These are phyloP conservation scores for Masnerella sp. DNA, from an alignment of 2,888 invertebrate genomes.

Conservation along the genomic window DNA sequence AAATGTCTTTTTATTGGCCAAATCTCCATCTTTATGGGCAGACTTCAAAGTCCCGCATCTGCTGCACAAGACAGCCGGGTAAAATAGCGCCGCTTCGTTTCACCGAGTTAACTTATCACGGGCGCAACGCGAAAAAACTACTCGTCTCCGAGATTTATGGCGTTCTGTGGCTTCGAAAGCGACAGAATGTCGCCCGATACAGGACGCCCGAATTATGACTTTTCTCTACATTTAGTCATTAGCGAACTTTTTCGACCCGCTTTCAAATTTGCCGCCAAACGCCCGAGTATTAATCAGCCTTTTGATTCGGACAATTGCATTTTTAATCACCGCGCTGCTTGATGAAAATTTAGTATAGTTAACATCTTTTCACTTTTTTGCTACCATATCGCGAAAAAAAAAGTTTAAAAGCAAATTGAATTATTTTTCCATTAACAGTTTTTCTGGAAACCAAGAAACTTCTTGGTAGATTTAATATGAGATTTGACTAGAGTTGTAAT, in stretches of 20 bases:
- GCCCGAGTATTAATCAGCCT: slow-evolving; percentile 21
- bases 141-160: slow-evolving; percentile 58
- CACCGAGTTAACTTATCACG: slow-evolving; percentile 59
- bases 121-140: slow-evolving; percentile 18
- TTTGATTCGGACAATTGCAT: neutral
- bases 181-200: slow-evolving; percentile 58
- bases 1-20: slow-evolving; percentile 52
- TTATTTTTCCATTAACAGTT: too few relatives aligned
- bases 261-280: slow-evolving; percentile 28
- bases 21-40: slow-evolving; percentile 58
- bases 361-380: too few relatives aligned
- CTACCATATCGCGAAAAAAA: too few relatives aligned
- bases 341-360: neutral
- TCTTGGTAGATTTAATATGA: too few relatives aligned
- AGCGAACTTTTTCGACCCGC: slow-evolving; percentile 43
- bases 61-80: slow-evolving; percentile 57
- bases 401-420: too few relatives aligned
- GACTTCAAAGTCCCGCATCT: slow-evolving; percentile 56
- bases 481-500: too few relatives aligned
- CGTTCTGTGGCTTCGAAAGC: slow-evolving; percentile 57
- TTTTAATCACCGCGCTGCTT: neutral
- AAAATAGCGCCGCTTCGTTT: slow-evolving; percentile 57
- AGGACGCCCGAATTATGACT: slow-evolving; percentile 52
- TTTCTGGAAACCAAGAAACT: too few relatives aligned
- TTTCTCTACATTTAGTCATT: slow-evolving; percentile 45